phyloP scores from a whole-genome alignment of 1,140 invertebrate genomes.

The Drosophila dunni region DNA sequence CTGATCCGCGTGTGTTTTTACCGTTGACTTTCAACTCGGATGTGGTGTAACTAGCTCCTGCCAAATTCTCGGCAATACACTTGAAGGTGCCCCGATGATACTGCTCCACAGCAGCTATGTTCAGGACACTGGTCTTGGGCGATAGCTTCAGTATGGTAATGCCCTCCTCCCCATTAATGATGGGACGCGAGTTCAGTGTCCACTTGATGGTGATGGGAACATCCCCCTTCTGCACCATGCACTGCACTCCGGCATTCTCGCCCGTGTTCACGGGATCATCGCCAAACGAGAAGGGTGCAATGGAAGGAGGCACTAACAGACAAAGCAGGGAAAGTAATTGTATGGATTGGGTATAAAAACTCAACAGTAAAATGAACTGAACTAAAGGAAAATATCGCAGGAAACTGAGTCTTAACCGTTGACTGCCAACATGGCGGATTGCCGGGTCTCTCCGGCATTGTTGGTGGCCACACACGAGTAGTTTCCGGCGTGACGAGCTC shows the following conservation, averaged over 20 bases:
- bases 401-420: constrained; percentile 85
- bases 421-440: constrained; percentile 88
- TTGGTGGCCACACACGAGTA: constrained; percentile 92
- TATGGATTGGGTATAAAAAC: neutral
- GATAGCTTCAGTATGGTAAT: constrained; percentile 87
- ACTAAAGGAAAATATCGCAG: constrained; percentile 20
- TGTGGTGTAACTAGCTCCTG: constrained; percentile 86
- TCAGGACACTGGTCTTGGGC: constrained; percentile 89
- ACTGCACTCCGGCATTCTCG: constrained; percentile 90
- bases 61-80: constrained; percentile 87
- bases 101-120: constrained; percentile 86
- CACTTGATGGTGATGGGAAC: constrained; percentile 89
- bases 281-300: constrained; percentile 88
- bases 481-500: constrained; percentile 88
- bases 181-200: constrained; percentile 85
- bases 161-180: constrained; percentile 85
- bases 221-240: constrained; percentile 90
- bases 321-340: constrained; percentile 6
- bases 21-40: constrained; percentile 87
- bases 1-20: constrained; percentile 48
- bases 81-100: constrained; percentile 87
- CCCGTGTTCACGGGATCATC: constrained; percentile 90
- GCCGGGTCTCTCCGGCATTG: constrained; percentile 89
- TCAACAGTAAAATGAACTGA: constrained; percentile 1
- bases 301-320: constrained; percentile 84